A percentile compares a stretch with the other conserved stretches of the same genome.
Conservation (phyloP, 2,113 vertebrate species). For the Amblyopsis rosae region DNA sequence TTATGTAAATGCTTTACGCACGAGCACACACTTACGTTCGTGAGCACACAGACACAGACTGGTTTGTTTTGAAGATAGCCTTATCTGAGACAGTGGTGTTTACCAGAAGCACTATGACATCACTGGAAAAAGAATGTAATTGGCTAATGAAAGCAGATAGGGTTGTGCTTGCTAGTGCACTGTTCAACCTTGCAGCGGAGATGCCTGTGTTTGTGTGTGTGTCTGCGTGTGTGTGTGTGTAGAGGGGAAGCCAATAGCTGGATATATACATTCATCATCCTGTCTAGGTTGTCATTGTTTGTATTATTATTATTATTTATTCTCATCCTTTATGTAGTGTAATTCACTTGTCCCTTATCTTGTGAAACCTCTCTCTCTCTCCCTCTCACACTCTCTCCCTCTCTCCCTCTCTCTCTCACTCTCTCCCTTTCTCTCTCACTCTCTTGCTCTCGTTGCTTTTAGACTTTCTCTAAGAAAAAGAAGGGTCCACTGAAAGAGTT, state of each 20-base stretch:
- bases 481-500: no score
- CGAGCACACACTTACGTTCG: constrained; percentile 38
- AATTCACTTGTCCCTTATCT: background rate
- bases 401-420: no score
- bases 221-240: constrained; percentile 2
- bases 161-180: constrained; percentile 50
- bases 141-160: constrained; percentile 69
- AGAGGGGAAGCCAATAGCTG: background rate
- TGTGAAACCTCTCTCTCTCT: no score
- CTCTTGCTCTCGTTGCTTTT: no score
- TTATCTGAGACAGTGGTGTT: constrained; percentile 57
- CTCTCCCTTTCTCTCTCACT: background rate
- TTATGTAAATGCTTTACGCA: constrained; percentile 2
- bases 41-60: constrained; percentile 38
- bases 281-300: background rate
- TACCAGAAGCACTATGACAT: constrained; percentile 63
- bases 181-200: constrained; percentile 41
- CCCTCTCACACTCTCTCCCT: no score
- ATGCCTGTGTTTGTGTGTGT: constrained; percentile 13
- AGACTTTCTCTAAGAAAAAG: no score
- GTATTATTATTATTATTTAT: background rate
- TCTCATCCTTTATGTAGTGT: background rate
- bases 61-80: constrained; percentile 60
- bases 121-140: constrained; percentile 56
- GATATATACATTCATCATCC: background rate